Evolutionary conservation across 23 tunicate species (phyloP).

Genomic region (Ciona savignyi): DNA sequence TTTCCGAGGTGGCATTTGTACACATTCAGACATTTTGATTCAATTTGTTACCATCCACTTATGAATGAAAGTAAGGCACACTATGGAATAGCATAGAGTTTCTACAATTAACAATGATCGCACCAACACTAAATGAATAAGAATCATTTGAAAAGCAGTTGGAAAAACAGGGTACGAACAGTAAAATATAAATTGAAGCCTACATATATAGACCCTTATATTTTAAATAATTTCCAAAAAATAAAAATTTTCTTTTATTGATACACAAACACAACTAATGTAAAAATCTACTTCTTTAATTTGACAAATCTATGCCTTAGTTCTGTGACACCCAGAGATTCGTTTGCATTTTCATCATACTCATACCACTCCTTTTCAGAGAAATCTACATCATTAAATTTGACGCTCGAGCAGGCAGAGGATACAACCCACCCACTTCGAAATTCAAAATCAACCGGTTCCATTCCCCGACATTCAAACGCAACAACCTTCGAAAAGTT

Average conservation of each 20-base stretch:
- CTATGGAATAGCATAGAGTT: too few relatives aligned
- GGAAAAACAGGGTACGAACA: too few relatives aligned
- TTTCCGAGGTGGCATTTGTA: not conserved
- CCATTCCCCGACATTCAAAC: slow-evolving; percentile 84
- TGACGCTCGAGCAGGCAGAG: slow-evolving; percentile 23
- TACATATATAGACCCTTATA: too few relatives aligned
- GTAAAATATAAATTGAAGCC: not conserved
- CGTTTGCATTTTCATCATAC: slow-evolving; percentile 61
- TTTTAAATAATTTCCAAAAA: too few relatives aligned
- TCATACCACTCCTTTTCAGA: slow-evolving; percentile 90
- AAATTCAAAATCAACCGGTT: slow-evolving; percentile 69
- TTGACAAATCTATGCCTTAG: slow-evolving; percentile 41
- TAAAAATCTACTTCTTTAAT: slow-evolving; percentile 56
- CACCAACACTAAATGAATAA: too few relatives aligned
- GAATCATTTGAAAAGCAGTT: too few relatives aligned
- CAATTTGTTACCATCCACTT: not conserved
- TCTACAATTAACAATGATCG: too few relatives aligned
- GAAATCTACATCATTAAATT: slow-evolving; percentile 72
- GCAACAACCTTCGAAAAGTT: slow-evolving; percentile 25
- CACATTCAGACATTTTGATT: not conserved
- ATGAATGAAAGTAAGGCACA: too few relatives aligned
- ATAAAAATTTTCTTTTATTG: too few relatives aligned
- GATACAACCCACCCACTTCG: slow-evolving; percentile 72
- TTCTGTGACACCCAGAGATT: slow-evolving; percentile 58
- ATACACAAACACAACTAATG: too few relatives aligned